phyloP scores from a whole-genome alignment of 1,140 invertebrate genomes.

The Dreissena polymorpha region DNA sequence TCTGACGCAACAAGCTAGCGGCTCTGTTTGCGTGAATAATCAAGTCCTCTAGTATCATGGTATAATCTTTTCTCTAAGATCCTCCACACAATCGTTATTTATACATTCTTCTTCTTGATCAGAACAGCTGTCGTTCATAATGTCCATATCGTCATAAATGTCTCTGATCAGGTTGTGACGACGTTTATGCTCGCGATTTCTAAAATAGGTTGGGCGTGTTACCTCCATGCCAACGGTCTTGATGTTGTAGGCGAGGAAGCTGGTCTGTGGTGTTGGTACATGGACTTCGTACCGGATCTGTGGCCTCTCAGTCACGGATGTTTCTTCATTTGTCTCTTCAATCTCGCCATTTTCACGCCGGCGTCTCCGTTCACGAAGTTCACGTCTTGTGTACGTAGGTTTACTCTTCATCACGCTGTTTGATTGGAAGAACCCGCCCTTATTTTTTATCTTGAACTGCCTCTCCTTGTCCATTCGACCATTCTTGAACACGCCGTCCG shows the following conservation, averaged over 20 bases:
- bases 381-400: background rate
- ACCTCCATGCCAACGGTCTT: slow-evolving; percentile 23
- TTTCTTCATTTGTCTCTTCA: slow-evolving; percentile 6
- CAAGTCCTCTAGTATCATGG: slow-evolving; percentile 23
- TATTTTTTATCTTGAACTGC: slow-evolving; percentile 19
- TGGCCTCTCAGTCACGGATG: background rate
- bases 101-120: slow-evolving; percentile 39
- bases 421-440: slow-evolving; percentile 23
- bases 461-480: background rate
- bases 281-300: slow-evolving; percentile 31
- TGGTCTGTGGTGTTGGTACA: slow-evolving; percentile 18
- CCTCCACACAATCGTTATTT: slow-evolving; percentile 11
- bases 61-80: background rate
- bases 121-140: slow-evolving; percentile 13
- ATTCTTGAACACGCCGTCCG: slow-evolving; percentile 1
- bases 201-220: too few relatives aligned
- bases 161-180: background rate
- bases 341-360: background rate
- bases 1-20: background rate
- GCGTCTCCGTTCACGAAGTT: background rate
- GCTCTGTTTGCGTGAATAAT: slow-evolving; percentile 31
- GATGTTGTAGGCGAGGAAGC: slow-evolving; percentile 16
- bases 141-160: slow-evolving; percentile 17
- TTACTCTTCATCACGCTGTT: slow-evolving; percentile 19
- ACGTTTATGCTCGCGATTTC: too few relatives aligned